Evolutionary conservation across 2,888 invertebrate genomes (phyloP), one percentile per base, ranked within the genome.

Genomic region (Heteropelma amictum): DNA sequence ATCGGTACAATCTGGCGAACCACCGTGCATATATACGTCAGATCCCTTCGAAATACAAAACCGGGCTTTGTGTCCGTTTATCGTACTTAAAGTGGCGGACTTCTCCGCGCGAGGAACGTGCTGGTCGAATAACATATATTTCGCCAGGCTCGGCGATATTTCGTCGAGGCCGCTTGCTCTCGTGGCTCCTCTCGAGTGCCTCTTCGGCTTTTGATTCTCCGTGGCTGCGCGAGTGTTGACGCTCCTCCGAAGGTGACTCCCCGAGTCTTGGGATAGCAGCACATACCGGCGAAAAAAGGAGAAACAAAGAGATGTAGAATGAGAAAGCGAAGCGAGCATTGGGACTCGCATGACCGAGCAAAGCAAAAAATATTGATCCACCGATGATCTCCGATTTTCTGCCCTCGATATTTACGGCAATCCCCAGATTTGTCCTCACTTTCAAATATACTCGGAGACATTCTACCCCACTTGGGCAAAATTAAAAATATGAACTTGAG

Each of bases 71-170:
- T 19, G 72, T 33, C 51, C 26, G 69, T 64, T 40, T 54, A 51
- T 51, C 35, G 45, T 42, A 58, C 53, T 38, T 47, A 40, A 21
- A 33, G 47, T 33, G 28, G 49, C 47, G 35, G 70, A 65, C 72
- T 72, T 77, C 67, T n/a, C n/a, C n/a, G n/a, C 74, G 73, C 75
- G 68, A 65, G 71, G 60, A 75, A 71, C 65, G 71, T 71, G n/a
- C n/a, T n/a, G 69, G 64, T 63, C 68, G 73, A 65, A 64, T 53
- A 64, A 64, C n/a, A n/a, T 53, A 64, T 38, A 51, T 63, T 72
- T 51, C 38, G 70, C 40, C 70, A 53, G 42, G 63, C 73, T 77
- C 73, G 77, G n/a, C n/a, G 74, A 79, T 79, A 79, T 79, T 79
- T 73, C 71, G 76, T 76, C 73, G 77, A 73, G 77, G 76, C 73